A percentile compares a stretch with the other conserved stretches of the same genome.
Evolutionary conservation across 2,113 vertebrate genomes (phyloP).

Genomic region (Morone saxatilis): DNA sequence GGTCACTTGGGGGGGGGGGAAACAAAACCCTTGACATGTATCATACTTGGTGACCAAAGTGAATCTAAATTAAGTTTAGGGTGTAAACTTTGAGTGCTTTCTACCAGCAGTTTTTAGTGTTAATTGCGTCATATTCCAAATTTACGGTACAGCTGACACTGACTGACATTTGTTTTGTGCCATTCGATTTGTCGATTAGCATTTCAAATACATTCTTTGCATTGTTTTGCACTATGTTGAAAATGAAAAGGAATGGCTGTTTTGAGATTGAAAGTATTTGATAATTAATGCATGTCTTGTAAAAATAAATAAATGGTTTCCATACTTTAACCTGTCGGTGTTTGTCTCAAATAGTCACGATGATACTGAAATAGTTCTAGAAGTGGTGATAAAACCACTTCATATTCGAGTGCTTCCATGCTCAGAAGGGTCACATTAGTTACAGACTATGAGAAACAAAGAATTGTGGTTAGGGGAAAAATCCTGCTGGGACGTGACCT

Average conservation of each 20-base stretch:
- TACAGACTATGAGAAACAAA: slow-evolving; percentile 3
- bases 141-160: not conserved
- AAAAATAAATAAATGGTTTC: slow-evolving; percentile 48
- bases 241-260: not conserved
- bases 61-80: not conserved
- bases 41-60: not conserved
- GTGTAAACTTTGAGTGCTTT: not conserved
- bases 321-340: not conserved
- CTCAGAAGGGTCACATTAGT: not conserved
- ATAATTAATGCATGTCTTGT: slow-evolving; percentile 39
- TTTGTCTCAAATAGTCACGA: not conserved
- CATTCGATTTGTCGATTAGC: slow-evolving; percentile 26
- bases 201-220: slow-evolving; percentile 28
- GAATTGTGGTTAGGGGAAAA: not conserved
- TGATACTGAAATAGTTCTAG: not conserved
- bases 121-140: not conserved
- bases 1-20: not conserved
- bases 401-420: not conserved
- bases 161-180: slow-evolving; percentile 44
- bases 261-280: slow-evolving; percentile 15
- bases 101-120: not conserved
- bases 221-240: slow-evolving; percentile 61
- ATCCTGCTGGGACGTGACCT: slow-evolving; percentile 1
- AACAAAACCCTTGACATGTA: not conserved
- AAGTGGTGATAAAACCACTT: not conserved